These are phyloP conservation scores for Otus sunia DNA, from an alignment of 2,113 vertebrate genomes.

Conservation along the genomic window DNA sequence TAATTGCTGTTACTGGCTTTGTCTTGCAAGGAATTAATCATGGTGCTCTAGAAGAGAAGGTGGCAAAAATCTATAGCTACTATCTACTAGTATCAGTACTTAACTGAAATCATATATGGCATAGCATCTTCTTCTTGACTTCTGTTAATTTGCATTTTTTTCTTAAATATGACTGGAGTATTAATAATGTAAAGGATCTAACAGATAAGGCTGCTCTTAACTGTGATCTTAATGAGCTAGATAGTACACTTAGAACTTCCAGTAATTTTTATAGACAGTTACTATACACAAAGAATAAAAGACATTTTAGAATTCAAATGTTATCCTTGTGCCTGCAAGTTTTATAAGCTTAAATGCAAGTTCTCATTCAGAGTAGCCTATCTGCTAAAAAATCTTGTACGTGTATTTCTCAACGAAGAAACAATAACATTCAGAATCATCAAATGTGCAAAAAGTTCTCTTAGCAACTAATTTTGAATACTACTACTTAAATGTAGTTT, in stretches of 20 bases:
- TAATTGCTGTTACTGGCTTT: background rate
- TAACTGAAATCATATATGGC: background rate
- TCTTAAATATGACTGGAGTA: background rate
- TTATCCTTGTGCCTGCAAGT: no score
- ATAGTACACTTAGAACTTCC: fast-evolving
- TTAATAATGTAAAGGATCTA: background rate
- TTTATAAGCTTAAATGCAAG: background rate
- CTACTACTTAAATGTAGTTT: fast-evolving
- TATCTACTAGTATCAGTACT: background rate
- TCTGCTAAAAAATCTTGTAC: background rate
- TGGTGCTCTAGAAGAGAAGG: background rate
- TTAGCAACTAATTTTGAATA: background rate
- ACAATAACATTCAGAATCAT: background rate
- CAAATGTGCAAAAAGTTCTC: background rate
- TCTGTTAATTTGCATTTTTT: background rate
- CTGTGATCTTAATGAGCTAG: fast-evolving
- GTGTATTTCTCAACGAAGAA: background rate
- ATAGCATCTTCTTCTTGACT: background rate
- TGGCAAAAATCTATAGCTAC: background rate
- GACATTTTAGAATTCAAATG: background rate
- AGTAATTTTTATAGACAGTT: background rate
- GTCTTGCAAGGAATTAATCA: background rate
- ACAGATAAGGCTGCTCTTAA: background rate
- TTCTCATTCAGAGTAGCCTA: background rate
- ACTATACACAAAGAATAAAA: background rate